These are phyloP conservation scores for Tetrapedia diversipes DNA, from an alignment of 2,888 invertebrate species.

Conservation along the genomic window DNA sequence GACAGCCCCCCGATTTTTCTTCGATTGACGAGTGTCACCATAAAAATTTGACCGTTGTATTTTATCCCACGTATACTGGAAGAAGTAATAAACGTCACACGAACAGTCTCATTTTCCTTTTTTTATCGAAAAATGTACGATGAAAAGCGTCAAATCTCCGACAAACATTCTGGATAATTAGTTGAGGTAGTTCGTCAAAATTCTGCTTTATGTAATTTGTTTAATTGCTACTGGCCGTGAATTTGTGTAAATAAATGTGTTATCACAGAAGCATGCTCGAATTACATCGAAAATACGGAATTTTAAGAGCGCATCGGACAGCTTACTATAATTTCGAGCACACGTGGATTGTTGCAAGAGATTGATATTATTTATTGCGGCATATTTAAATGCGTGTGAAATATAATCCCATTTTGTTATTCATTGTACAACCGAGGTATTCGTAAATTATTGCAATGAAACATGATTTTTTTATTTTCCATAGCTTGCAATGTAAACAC, in stretches of 20 bases:
- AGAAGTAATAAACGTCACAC: not conserved
- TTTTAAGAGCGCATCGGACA: not conserved
- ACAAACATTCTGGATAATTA: too few relatives aligned
- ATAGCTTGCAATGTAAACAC: not conserved
- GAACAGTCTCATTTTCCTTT: not conserved
- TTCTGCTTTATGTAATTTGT: not conserved
- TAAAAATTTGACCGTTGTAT: slow-evolving; percentile 14
- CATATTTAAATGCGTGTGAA: not conserved
- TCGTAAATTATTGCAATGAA: not conserved
- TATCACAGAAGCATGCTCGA: too few relatives aligned
- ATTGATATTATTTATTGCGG: not conserved
- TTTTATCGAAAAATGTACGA: not conserved
- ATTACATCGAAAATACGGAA: not conserved
- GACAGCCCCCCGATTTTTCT: not conserved
- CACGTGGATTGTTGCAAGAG: not conserved
- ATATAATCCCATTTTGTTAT: not conserved
- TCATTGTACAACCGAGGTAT: not conserved
- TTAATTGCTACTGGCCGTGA: not conserved
- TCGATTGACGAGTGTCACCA: not conserved
- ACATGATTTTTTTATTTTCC: not conserved
- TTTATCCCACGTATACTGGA: not conserved
- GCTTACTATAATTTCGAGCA: not conserved
- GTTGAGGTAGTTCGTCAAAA: not conserved
- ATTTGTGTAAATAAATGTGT: not conserved
- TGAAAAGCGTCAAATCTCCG: too few relatives aligned